Percentiles rank a stretch among this genome's conserved stretches.
Conservation (phyloP, 2,113 vertebrate genomes). For the Labeo catla region DNA sequence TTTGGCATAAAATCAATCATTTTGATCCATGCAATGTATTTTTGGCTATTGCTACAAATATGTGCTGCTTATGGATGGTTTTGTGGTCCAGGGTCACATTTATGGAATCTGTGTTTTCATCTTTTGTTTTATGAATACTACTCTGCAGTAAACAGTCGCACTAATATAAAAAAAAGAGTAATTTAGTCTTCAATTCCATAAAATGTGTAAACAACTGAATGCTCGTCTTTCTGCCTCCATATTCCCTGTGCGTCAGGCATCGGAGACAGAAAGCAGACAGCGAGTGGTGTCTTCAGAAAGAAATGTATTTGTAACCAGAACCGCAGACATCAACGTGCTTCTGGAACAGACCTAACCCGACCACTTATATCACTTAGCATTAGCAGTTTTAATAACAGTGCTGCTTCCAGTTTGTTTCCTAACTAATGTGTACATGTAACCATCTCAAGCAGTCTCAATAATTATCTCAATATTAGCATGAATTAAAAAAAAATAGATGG, state of each 20-base stretch:
- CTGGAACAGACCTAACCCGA: background rate
- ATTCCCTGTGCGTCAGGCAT: background rate
- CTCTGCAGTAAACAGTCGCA: background rate
- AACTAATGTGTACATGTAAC: background rate
- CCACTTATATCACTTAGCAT: background rate
- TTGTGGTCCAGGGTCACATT: background rate
- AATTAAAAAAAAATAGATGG: background rate
- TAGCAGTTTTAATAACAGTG: background rate
- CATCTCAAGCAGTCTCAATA: background rate
- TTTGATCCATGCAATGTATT: too few relatives aligned
- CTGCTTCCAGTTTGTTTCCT: background rate
- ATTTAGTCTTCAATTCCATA: background rate
- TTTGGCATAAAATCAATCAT: too few relatives aligned
- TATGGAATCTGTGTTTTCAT: background rate
- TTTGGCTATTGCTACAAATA: too few relatives aligned
- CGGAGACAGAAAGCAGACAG: background rate
- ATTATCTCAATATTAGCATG: background rate
- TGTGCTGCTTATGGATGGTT: too few relatives aligned
- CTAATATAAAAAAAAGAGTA: background rate
- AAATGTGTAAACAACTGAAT: background rate
- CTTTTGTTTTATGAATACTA: background rate
- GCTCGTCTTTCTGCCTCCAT: background rate
- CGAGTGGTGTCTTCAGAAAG: constrained; percentile 10
- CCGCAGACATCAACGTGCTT: background rate
- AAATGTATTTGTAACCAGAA: background rate